Percentiles rank a stretch among this genome's conserved stretches.
phyloP scores from a whole-genome alignment of 2,113 vertebrate species.

The Onychorhynchus coronatus region DNA sequence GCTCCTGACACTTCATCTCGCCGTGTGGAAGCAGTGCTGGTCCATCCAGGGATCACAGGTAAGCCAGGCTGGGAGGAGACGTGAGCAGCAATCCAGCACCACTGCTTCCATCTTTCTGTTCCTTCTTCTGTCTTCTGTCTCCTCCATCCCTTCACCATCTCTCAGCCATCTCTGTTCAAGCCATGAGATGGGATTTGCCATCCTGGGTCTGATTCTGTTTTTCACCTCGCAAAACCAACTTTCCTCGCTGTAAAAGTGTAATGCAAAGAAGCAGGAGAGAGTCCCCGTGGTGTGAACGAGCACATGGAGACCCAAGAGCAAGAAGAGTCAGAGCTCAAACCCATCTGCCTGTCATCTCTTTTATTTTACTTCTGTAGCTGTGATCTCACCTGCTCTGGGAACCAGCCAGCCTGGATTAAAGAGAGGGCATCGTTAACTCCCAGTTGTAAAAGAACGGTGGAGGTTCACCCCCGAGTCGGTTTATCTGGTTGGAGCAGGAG shows the following conservation, averaged over 20 bases:
- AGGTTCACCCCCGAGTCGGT: not conserved
- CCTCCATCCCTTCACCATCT: not conserved
- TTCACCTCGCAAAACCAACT: not conserved
- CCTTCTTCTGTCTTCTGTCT: not conserved
- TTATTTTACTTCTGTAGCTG: not conserved
- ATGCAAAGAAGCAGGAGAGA: not conserved
- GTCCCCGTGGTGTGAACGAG: not conserved
- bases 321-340: not conserved
- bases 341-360: not conserved
- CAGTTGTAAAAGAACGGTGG: not conserved
- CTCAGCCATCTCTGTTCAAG: not conserved
- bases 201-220: not conserved
- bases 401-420: not conserved
- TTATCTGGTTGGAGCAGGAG: not conserved
- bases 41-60: constrained; percentile 4
- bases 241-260: accelerated
- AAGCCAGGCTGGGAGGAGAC: not conserved
- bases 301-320: not conserved
- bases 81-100: not conserved
- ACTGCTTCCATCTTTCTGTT: not conserved
- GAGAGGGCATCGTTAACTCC: not conserved
- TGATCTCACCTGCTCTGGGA: not conserved
- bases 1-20: not conserved
- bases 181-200: not conserved
- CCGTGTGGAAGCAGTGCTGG: not conserved